These are phyloP conservation scores for Anseranas semipalmata DNA, from an alignment of 2,113 vertebrate species.

Conservation along the genomic window DNA sequence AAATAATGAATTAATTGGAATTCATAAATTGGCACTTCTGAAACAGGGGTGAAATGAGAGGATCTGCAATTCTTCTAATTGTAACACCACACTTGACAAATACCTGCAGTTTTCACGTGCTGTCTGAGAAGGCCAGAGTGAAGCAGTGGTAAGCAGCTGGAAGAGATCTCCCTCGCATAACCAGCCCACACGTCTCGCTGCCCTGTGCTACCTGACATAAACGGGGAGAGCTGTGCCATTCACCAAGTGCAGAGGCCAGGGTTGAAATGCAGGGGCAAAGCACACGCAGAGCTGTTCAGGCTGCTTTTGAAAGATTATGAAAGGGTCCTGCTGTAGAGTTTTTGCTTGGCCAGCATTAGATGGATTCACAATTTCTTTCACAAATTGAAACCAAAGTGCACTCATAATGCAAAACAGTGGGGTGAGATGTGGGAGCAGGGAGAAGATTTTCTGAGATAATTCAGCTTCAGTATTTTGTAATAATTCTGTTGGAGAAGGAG, in stretches of 20 bases:
- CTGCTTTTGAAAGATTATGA: neutral
- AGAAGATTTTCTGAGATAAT: neutral
- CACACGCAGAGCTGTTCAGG: fast-evolving
- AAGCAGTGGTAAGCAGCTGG: neutral
- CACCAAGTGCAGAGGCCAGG: fast-evolving
- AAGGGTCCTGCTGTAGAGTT: neutral
- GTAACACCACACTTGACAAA: fast-evolving
- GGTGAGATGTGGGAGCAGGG: neutral
- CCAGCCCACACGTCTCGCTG: neutral
- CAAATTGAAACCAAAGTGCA: neutral
- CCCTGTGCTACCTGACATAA: fast-evolving
- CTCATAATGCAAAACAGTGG: neutral
- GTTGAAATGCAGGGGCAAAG: neutral
- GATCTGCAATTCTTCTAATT: neutral
- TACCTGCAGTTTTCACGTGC: neutral
- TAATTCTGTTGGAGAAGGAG: neutral
- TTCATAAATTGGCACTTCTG: neutral
- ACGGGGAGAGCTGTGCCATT: neutral
- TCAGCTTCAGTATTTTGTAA: neutral
- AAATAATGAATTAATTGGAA: neutral
- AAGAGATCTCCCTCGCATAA: neutral
- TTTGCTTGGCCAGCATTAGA: neutral
- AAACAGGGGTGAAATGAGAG: neutral
- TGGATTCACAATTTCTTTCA: neutral
- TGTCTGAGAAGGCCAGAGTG: neutral